phyloP scores from a whole-genome alignment of 2,113 vertebrate genomes.

The Muntiacus muntjak region DNA sequence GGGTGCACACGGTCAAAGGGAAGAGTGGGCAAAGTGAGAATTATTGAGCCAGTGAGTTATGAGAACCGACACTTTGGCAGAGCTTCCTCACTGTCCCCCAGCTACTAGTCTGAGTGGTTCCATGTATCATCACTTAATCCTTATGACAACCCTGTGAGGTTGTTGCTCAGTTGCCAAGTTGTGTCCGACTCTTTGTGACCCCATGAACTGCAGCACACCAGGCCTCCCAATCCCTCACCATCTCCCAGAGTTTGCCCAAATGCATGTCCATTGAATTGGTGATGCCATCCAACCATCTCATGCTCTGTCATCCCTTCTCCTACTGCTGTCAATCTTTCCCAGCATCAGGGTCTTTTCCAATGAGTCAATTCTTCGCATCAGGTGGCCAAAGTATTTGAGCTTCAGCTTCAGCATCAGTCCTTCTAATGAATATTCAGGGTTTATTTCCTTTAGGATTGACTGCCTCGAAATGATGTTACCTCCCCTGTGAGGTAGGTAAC shows the following conservation, averaged over 20 bases:
- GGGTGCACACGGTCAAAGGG: neutral
- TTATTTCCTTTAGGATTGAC: neutral
- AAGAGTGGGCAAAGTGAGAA: neutral
- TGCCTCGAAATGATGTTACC: neutral
- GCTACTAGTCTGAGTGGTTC: neutral
- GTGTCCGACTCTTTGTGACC: neutral
- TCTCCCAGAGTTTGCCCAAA: neutral
- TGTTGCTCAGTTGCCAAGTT: neutral
- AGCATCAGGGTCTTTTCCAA: neutral
- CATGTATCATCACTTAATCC: neutral
- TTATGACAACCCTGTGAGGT: neutral
- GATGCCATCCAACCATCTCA: neutral
- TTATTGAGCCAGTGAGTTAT: neutral
- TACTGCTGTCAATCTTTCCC: neutral
- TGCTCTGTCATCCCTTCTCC: neutral
- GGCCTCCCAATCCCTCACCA: neutral
- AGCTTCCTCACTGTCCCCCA: neutral
- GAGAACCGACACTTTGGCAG: neutral
- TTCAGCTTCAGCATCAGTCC: neutral
- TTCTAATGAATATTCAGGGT: neutral
- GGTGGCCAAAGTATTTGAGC: neutral
- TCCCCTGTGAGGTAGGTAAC: neutral
- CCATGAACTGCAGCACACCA: neutral
- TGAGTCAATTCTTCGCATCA: neutral
- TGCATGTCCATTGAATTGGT: neutral